These are phyloP conservation scores for Cataglyphis albicans DNA, from an alignment of 2,888 invertebrate genomes.

Conservation along the genomic window DNA sequence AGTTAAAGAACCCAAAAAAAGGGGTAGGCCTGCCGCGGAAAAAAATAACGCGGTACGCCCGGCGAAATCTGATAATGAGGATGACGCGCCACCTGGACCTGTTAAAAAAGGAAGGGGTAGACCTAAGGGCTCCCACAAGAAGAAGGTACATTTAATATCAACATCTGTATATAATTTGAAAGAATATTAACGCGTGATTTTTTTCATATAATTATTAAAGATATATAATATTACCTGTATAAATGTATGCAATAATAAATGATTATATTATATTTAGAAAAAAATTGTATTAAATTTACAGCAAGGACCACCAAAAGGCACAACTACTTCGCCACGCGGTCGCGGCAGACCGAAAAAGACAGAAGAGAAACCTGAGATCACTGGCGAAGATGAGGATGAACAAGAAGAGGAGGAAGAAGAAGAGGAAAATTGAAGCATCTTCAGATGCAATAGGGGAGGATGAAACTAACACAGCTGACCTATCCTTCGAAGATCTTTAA, in stretches of 20 bases:
- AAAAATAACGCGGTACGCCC: slow-evolving; percentile 81
- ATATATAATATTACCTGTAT: no score
- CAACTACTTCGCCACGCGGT: slow-evolving; percentile 79
- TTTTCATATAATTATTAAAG: not conserved
- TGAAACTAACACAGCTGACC: slow-evolving; percentile 62
- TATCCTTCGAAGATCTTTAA: slow-evolving; percentile 67
- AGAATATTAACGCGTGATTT: not conserved
- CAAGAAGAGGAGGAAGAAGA: slow-evolving; percentile 85
- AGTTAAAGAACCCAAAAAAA: slow-evolving; percentile 84
- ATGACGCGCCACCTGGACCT: slow-evolving; percentile 82
- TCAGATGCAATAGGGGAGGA: slow-evolving; percentile 38
- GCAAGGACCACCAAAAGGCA: slow-evolving; percentile 79
- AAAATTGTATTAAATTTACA: slow-evolving; percentile 54
- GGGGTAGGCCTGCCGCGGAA: slow-evolving; percentile 82
- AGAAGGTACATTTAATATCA: slow-evolving; percentile 78
- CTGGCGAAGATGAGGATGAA: slow-evolving; percentile 84
- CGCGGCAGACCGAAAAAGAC: slow-evolving; percentile 85
- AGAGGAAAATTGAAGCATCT: slow-evolving; percentile 77
- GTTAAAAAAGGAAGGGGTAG: slow-evolving; percentile 84
- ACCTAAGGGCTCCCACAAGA: slow-evolving; percentile 84
- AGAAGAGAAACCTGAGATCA: slow-evolving; percentile 85
- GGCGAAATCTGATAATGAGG: slow-evolving; percentile 84
- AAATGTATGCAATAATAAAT: not conserved
- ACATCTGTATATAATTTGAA: not conserved
- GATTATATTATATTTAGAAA: slow-evolving; percentile 13